Base-by-base conservation (phyloP, 1,140 invertebrate species). In the Ectropis grisescens region DNA sequence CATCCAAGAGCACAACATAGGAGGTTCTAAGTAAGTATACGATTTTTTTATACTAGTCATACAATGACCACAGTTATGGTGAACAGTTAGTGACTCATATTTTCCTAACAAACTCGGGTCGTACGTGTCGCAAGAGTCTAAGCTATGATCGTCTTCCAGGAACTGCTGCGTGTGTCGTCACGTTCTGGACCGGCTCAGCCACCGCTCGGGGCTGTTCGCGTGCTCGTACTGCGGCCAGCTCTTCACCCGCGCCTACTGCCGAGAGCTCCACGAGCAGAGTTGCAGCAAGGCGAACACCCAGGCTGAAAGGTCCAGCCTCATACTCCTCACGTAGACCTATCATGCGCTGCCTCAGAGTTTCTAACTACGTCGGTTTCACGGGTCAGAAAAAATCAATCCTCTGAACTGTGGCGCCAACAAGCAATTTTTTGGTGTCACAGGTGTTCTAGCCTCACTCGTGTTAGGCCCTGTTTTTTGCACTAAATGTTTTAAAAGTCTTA, bases 221-320 rank as follows among this genome's bases (percentile, higher is more conserved):
- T 80, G 75, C 25, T 38, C 37, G 27, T 60, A 62, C 35, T 80
- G 75, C 28, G 59, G 64, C 0, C 55, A 69, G 33, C 37, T 41
- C 19, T 80, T 80, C 37, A 59, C 58, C 2, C 42, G 71, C 9
- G 67, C 71, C 0, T 76, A 80, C 43, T 76, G 75, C 37, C 68
- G 69, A 24, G 60, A 80, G 40, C 40, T 80, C n/a, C 75, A 80
- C 26, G 58, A 80, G 42, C 34, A 61, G 13, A 24, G 44, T 0
- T 76, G 74, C 11, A 61, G 57, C 13, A 47, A n/a, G n/a, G n/a
- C n/a, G 16, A 33, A 37, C 46, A 2, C 24, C n/a, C 54, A 1
- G 62, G 58, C 2, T 19, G 16, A 7, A 3, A n/a, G n/a, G 2
- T 0, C 58, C 56, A 65, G 39, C 27, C 43, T 65, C 4, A 37